Evolutionary conservation across 2,888 invertebrate genomes (phyloP).

Genomic region (Anoncus sp.): DNA sequence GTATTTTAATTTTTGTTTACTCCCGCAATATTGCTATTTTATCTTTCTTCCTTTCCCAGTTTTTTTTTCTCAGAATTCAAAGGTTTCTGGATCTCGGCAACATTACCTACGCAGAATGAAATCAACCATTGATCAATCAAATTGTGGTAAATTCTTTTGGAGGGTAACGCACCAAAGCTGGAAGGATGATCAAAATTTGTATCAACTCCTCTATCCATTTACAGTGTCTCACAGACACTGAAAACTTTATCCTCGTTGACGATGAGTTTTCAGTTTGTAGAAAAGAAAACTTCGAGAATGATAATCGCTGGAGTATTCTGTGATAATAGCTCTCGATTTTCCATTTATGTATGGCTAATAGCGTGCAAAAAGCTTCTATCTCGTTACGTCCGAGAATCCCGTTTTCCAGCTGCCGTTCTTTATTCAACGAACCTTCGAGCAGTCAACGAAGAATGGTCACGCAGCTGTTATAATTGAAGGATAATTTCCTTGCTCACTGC

Average conservation of each 20-base stretch:
- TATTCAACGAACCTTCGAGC: slow-evolving; percentile 51
- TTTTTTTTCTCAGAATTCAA: too few relatives aligned
- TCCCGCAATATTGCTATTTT: too few relatives aligned
- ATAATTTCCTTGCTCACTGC: slow-evolving; percentile 42
- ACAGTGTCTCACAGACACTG: background rate
- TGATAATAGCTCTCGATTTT: slow-evolving; percentile 24
- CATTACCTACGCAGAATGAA: too few relatives aligned
- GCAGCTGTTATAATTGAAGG: slow-evolving; percentile 48
- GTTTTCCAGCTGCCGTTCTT: slow-evolving; percentile 41
- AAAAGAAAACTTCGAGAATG: slow-evolving; percentile 7
- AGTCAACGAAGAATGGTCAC: slow-evolving; percentile 22
- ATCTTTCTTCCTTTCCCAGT: too few relatives aligned
- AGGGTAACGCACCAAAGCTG: too few relatives aligned
- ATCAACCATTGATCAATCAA: too few relatives aligned
- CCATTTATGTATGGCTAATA: slow-evolving; percentile 23
- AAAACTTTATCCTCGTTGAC: background rate
- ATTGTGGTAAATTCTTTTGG: too few relatives aligned
- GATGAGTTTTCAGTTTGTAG: background rate
- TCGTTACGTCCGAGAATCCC: slow-evolving; percentile 42
- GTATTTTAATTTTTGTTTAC: too few relatives aligned
- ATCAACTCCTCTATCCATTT: background rate
- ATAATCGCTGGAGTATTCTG: background rate
- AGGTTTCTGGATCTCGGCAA: too few relatives aligned
- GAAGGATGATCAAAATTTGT: too few relatives aligned
- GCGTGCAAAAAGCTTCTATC: background rate